Evolutionary conservation across 2,888 invertebrate species (phyloP), one percentile per base, ranked within the genome.

Genomic region (Ypsolopha scabrella): DNA sequence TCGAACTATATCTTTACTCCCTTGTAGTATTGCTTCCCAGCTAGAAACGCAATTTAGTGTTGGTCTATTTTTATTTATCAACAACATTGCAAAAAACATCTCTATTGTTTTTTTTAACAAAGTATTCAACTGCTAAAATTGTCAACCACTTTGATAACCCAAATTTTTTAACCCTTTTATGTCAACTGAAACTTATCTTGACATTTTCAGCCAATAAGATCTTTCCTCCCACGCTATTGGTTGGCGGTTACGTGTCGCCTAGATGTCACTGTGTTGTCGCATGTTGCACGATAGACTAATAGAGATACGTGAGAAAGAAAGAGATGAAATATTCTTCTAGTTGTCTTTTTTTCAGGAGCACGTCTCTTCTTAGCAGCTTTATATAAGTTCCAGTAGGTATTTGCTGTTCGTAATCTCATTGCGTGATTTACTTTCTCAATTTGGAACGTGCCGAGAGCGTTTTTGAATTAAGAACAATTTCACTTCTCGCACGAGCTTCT

Each of bases 191-290:
- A 39, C 34, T 48, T 55, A 59, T 59, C 56, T 60, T 60, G 71
- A 72, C 69, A 72, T 56, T 64, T 71, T 57, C 57, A 66, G 61
- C 79, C 75, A 79, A 79, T 76, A 58, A 63, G 58, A 61, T 60
- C 60, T 37, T 24, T 50, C 52, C 63, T 48, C 52, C 53, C 54
- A 60, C 68, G 65, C 68, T 67, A 80, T 79, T 80, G 78, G 77
- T 58, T 60, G 58, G 41, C 52, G 51, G 54, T 52, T 53, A 59
- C 55, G 24, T 62, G 65, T 65, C 63, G 61, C 60, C 58, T 70
- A 72, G 72, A 72, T 78, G 80, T 77, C 80, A 79, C 70, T 64
- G 68, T 33, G 65, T 61, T 75, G 75, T 74, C 73, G 69, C 68
- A 63, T 70, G 64, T 67, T 65, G 65, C 67, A 65, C 58, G 67